Evolutionary conservation across 2,888 invertebrate species (phyloP).

Genomic region (Drosophila rellima): DNA sequence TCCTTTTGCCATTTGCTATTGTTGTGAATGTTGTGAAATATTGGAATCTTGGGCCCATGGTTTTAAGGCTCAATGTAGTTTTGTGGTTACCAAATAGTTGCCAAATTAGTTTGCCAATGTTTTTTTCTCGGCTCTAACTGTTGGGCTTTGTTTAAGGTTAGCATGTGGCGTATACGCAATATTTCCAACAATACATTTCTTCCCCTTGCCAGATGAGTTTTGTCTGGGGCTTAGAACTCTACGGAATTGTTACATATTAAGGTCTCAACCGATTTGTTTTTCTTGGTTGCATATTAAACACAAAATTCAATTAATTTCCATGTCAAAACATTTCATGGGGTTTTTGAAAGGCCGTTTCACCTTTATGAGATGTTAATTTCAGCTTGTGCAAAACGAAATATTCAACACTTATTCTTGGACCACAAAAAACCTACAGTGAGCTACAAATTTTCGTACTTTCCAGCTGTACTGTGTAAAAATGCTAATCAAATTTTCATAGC

Average conservation of each 20-base stretch:
- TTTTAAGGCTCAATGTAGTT: slow-evolving; percentile 52
- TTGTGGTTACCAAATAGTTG: slow-evolving; percentile 74
- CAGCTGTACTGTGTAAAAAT: slow-evolving; percentile 41
- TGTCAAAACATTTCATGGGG: slow-evolving; percentile 9
- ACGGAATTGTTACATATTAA: slow-evolving; percentile 18
- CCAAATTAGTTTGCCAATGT: slow-evolving; percentile 78
- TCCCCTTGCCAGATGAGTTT: slow-evolving; percentile 28
- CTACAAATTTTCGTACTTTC: slow-evolving; percentile 13
- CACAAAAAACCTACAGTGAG: slow-evolving; percentile 12
- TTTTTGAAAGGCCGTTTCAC: neutral
- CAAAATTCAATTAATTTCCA: slow-evolving; percentile 34
- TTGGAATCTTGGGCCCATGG: slow-evolving; percentile 21
- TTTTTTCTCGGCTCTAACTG: slow-evolving; percentile 44
- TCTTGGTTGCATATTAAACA: slow-evolving; percentile 4
- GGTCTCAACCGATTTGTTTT: slow-evolving; percentile 20
- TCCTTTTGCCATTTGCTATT: slow-evolving; percentile 17
- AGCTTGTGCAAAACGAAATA: slow-evolving; percentile 14
- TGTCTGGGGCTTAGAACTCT: slow-evolving; percentile 10
- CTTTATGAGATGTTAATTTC: slow-evolving; percentile 19
- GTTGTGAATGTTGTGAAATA: slow-evolving; percentile 12
- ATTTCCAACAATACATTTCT: slow-evolving; percentile 37
- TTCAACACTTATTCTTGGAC: slow-evolving; percentile 12
- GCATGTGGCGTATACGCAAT: slow-evolving; percentile 65
- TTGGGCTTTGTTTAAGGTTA: slow-evolving; percentile 12
- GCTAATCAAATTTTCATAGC: slow-evolving; percentile 73